These are phyloP conservation scores for Indicator maculatus DNA, from an alignment of 2,113 vertebrate genomes.

Conservation along the genomic window DNA sequence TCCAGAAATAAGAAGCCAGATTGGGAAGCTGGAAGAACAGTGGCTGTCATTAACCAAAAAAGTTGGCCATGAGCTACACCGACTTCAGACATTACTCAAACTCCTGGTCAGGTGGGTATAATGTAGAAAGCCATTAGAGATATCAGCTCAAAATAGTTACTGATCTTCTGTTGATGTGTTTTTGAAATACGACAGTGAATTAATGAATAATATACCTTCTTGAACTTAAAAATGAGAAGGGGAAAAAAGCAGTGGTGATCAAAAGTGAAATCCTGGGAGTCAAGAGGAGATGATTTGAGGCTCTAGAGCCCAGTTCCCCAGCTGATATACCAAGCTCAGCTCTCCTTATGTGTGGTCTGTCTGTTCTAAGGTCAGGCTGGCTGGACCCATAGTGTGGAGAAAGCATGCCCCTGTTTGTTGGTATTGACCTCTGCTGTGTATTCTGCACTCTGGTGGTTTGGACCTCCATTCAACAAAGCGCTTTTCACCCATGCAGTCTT, in stretches of 20 bases:
- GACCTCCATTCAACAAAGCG: neutral
- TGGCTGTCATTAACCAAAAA: slow-evolving; percentile 79
- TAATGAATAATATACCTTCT: neutral
- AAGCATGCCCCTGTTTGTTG: neutral
- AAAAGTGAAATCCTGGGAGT: neutral
- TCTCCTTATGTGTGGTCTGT: neutral
- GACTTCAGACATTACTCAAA: slow-evolving; percentile 68
- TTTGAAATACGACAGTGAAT: neutral
- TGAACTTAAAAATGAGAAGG: neutral
- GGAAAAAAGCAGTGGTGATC: neutral
- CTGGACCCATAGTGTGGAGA: neutral
- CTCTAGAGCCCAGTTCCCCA: neutral
- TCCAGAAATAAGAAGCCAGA: slow-evolving; percentile 71
- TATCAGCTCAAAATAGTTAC: neutral
- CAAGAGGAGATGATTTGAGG: neutral
- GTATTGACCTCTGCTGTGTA: neutral
- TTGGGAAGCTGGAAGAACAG: slow-evolving; percentile 74
- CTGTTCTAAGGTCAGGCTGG: neutral
- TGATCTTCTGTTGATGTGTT: neutral
- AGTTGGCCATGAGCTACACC: slow-evolving; percentile 70
- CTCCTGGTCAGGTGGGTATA: slow-evolving; percentile 80
- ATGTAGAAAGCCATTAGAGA: neutral
- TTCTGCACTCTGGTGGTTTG: neutral
- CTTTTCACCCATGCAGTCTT: neutral
- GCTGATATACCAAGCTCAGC: neutral